Evolutionary conservation across 2,888 invertebrate species (phyloP).

Genomic region (Drosophila tripunctata): DNA sequence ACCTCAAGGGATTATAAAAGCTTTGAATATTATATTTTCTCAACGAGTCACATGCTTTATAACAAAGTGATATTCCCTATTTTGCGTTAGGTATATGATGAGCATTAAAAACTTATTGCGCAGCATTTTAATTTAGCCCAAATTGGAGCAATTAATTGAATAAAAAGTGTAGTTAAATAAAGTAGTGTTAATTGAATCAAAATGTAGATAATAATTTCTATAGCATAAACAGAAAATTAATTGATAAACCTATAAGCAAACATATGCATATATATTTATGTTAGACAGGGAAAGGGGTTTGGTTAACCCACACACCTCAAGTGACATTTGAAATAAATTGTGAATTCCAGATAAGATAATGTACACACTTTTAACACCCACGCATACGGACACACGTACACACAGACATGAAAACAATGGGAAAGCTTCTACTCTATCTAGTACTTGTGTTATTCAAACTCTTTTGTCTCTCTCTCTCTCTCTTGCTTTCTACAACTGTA

Average conservation of each 20-base stretch:
- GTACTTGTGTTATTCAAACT: constrained; percentile 19
- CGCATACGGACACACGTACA: neutral
- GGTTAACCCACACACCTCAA: neutral
- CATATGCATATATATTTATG: neutral
- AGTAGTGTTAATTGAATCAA: neutral
- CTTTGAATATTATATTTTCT: neutral
- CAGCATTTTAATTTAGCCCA: constrained; percentile 1
- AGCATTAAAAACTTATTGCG: constrained; percentile 19
- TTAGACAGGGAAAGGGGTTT: neutral
- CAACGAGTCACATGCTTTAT: neutral
- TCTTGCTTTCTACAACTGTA: constrained; percentile 10
- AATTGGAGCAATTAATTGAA: constrained; percentile 9
- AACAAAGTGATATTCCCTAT: neutral
- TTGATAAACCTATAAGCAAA: neutral
- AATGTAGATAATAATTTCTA: neutral
- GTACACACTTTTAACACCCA: neutral
- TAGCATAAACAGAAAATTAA: constrained; percentile 7
- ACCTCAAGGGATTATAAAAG: neutral
- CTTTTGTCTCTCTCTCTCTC: constrained; percentile 4
- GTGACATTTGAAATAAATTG: constrained; percentile 3
- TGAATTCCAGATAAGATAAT: constrained; percentile 51
- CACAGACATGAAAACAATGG: neutral
- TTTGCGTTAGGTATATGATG: constrained; percentile 1
- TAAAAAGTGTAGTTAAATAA: no score
- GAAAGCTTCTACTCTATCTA: constrained; percentile 6